phyloP scores from a whole-genome alignment of 2,888 invertebrate genomes.

The Epinotia ramella region DNA sequence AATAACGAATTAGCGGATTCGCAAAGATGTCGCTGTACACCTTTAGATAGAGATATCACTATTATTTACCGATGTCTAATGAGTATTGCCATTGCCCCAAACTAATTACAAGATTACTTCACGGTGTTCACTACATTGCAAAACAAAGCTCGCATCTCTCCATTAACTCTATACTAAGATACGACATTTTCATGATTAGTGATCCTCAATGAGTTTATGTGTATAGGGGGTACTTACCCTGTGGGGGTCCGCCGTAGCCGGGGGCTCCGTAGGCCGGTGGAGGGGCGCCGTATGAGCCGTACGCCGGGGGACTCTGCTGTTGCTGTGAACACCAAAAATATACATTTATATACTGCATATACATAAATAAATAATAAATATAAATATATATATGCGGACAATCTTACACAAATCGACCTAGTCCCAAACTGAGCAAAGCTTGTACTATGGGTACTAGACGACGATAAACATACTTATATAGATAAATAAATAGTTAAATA shows the following conservation, averaged over 20 bases:
- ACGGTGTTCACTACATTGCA: not conserved
- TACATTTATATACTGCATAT: not conserved
- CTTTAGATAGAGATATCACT: no score
- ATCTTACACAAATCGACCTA: no score
- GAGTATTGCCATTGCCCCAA: no score
- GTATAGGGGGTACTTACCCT: slow-evolving; percentile 59
- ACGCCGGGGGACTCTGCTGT: slow-evolving; percentile 64
- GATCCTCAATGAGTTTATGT: no score
- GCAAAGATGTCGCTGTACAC: no score
- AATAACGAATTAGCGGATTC: not conserved
- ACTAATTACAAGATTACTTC: not conserved
- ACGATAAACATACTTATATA: no score
- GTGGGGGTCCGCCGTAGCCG: slow-evolving; percentile 71
- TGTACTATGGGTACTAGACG: no score
- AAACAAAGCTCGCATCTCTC: not conserved
- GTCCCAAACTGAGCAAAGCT: no score
- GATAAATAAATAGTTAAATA: no score
- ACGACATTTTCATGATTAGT: not conserved
- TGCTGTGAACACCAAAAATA: slow-evolving; percentile 54
- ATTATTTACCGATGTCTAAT: no score
- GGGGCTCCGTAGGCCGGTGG: slow-evolving; percentile 78
- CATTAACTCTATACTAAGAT: not conserved
- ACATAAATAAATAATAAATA: no score
- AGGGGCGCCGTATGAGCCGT: slow-evolving; percentile 73
- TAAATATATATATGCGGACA: no score